Percentiles rank a stretch among this genome's conserved stretches.
phyloP scores from a whole-genome alignment of 1,140 invertebrate species.

The Aphis gossypii region DNA sequence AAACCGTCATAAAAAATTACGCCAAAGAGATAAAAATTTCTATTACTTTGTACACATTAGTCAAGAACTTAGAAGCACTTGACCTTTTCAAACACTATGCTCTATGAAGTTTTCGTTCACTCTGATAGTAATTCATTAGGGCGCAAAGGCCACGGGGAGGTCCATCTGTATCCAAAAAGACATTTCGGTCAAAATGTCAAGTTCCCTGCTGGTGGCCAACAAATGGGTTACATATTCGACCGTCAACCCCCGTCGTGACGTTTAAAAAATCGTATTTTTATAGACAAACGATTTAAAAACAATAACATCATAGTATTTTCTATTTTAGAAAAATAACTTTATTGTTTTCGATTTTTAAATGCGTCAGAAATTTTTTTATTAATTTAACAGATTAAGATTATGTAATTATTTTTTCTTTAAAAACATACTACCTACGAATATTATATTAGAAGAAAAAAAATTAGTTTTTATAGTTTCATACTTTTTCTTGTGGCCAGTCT shows the following conservation, averaged over 20 bases:
- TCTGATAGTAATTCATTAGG: constrained; percentile 14
- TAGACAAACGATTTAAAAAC: not conserved
- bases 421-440: not conserved
- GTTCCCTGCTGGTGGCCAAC: constrained; percentile 26
- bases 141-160: constrained; percentile 30
- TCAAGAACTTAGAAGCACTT: not conserved
- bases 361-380: not conserved
- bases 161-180: constrained; percentile 47
- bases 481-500: not conserved
- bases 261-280: not conserved
- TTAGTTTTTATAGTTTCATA: not conserved
- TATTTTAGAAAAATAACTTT: not conserved
- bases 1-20: not conserved
- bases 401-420: not conserved
- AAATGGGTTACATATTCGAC: constrained; percentile 5
- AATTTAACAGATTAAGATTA: not conserved
- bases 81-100: constrained; percentile 30
- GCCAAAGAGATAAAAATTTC: not conserved
- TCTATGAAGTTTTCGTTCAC: constrained; percentile 2
- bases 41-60: not conserved
- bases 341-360: not conserved
- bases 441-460: not conserved
- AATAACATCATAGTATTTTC: not conserved
- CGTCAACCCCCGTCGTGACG: not conserved
- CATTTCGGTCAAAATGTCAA: constrained; percentile 45